Evolutionary conservation across 2,113 vertebrate species (phyloP).

Genomic region (Chrysemys picta): DNA sequence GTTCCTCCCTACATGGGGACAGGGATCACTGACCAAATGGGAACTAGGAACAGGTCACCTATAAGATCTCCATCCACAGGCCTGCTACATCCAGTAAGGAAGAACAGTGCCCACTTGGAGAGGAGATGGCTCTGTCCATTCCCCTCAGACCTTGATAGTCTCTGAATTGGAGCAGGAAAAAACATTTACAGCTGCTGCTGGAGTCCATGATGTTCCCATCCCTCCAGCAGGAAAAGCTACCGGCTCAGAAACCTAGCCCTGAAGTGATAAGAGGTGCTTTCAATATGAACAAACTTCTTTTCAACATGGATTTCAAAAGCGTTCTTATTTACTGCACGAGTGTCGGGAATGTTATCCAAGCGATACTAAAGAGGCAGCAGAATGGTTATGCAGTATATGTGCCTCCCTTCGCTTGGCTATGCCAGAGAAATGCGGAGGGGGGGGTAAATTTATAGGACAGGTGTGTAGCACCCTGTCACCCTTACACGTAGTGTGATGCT

Average conservation of each 20-base stretch:
- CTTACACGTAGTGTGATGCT: background rate
- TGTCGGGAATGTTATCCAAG: background rate
- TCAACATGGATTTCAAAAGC: background rate
- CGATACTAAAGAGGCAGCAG: background rate
- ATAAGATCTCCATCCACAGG: background rate
- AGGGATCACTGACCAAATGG: accelerated
- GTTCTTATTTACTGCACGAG: background rate
- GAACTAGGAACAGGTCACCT: background rate
- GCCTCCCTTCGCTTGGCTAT: background rate
- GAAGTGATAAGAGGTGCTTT: background rate
- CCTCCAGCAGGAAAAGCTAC: background rate
- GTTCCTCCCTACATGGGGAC: background rate
- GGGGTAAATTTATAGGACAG: background rate
- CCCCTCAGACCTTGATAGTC: too few relatives aligned
- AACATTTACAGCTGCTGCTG: background rate
- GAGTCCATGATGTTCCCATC: background rate
- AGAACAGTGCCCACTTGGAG: background rate
- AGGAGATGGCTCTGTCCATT: background rate
- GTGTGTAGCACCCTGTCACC: background rate
- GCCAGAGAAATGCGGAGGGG: background rate
- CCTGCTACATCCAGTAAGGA: accelerated
- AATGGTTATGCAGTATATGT: background rate
- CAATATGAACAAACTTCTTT: background rate
- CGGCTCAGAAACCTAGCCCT: background rate
- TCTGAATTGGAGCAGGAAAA: background rate